Evolutionary conservation across 1,140 invertebrate species (phyloP), one percentile per base, ranked within the genome.

Genomic region (Cryptotermes secundus): DNA sequence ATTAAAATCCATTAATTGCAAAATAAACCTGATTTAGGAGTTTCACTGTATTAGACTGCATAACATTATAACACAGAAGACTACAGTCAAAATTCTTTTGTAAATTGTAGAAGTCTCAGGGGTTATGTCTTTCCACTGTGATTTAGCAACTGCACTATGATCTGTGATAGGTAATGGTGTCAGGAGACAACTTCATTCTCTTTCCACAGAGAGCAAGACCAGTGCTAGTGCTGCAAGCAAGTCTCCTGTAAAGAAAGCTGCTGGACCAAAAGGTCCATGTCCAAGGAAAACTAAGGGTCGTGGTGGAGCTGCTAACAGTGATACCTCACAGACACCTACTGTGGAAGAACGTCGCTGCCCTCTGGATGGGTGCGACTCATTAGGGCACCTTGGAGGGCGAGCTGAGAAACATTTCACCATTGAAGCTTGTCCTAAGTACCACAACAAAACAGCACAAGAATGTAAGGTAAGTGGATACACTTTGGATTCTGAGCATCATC

Each of bases 371-470:
- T 99, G 97, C 89, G 95, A 98, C 89, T 98, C 97, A 34, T 89
- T 90, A 36, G 97, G 97, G 84, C 97, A 99, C 91, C 91, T 99
- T 16, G 95, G 95, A n/a, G 97, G 97, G 38, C 93, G 93, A 88
- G 92, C 94, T 86, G 93, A 95, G 19, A 93, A 92, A 35, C 97
- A 99, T 90, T 97, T 97, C 88, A 96, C 96, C 4, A 91, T 96
- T 79, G 95, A 97, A 88, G 95, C 96, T 22, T 99, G 97, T 89
- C 97, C 97, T 12, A 88, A 95, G 10, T 99, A 96, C 90, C 97
- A 99, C 88, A 98, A 98, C 90, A 94, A 95, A 85, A 95, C 96
- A 24, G 90, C 93, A 22, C 94, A 95, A 85, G 94, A 96, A 89
- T 98, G 97, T 89, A 94, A 95, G 90, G 96, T 95, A 88, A 92